Evolutionary conservation across 2,888 invertebrate species (phyloP).

Genomic region (Lomographa bimaculata): DNA sequence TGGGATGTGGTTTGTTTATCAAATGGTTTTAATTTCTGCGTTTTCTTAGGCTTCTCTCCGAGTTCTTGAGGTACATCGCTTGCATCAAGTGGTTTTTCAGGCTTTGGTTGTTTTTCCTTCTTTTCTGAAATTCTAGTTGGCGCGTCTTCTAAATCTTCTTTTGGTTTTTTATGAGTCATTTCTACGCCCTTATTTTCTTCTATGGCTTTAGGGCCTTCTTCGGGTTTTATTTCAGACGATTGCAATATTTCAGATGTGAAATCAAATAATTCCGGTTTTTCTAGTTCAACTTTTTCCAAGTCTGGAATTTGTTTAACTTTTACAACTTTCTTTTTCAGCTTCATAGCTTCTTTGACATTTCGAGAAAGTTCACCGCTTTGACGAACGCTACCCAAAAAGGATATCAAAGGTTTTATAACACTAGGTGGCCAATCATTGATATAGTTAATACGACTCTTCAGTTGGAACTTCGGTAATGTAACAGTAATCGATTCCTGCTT

Average conservation of each 20-base stretch:
- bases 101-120: conserved; percentile 38
- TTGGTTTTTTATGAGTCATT: neutral
- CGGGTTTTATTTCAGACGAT: conserved; percentile 6
- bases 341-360: conserved; percentile 87
- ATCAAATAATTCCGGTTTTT: conserved; percentile 67
- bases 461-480: conserved; percentile 85
- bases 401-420: conserved; percentile 76
- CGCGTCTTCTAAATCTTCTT: neutral
- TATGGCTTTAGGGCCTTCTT: conserved; percentile 8
- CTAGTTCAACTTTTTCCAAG: conserved; percentile 74
- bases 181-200: neutral
- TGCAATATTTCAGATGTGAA: conserved; percentile 35
- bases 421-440: conserved; percentile 85
- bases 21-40: conserved; percentile 3
- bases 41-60: conserved; percentile 19
- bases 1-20: conserved; percentile 1
- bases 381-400: conserved; percentile 79
- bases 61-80: conserved; percentile 13
- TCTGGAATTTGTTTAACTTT: conserved; percentile 80
- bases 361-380: conserved; percentile 87
- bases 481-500: conserved; percentile 66
- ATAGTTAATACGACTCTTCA: conserved; percentile 88
- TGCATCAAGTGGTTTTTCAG: conserved; percentile 38
- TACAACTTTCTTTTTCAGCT: conserved; percentile 82
- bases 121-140: neutral